Evolutionary conservation across 2,113 vertebrate genomes (phyloP), one percentile per base, ranked within the genome.

Genomic region (Connochaetes taurinus): DNA sequence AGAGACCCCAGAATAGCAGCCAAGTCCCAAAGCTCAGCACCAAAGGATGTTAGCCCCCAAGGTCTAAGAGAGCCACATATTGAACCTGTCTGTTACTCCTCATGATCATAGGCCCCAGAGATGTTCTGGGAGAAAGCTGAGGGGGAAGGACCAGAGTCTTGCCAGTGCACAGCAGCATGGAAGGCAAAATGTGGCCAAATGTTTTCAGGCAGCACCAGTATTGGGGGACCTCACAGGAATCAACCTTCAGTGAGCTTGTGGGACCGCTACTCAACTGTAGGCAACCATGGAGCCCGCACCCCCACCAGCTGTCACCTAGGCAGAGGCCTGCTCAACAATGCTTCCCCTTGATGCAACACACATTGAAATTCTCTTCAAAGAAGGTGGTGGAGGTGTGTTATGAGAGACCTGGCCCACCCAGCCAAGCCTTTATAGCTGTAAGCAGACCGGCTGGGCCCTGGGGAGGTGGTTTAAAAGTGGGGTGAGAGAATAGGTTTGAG

Each of bases 381-480:
- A 74, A 55, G 36, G 25, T 83, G 15, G 31, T 11, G 23, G 45
- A 25, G 25, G 16, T 57, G 4, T 13, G 5, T 25, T n/a, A 67
- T 58, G 29, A 36, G 27, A 27, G 15, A 57, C 43, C 33, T 15
- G 23, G 9, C 71, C 17, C 45, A 14, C 15, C 21, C 2, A 89
- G 33, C 29, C 11, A 60, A 50, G 81, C 43, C 47, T 2, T 57
- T 16, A 17, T 6, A 82, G 71, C 21, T 67, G 10, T 12, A 31
- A 76, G 9, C 33, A 14, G 11, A 16, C 7, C 7, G 57, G 33
- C 60, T 6, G 2, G 40, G 53, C 9, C 0, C 2, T 6, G 2
- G 27, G 6, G 9, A 55, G 7, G 29, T 19, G 4, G 76, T 16
- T 29, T 31, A 19, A 21, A 52, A 9, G 13, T 33, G 0, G 12